Percentiles rank a stretch among this genome's conserved stretches.
phyloP scores from a whole-genome alignment of 2,888 invertebrate species.

The Cerastis leucographa region DNA sequence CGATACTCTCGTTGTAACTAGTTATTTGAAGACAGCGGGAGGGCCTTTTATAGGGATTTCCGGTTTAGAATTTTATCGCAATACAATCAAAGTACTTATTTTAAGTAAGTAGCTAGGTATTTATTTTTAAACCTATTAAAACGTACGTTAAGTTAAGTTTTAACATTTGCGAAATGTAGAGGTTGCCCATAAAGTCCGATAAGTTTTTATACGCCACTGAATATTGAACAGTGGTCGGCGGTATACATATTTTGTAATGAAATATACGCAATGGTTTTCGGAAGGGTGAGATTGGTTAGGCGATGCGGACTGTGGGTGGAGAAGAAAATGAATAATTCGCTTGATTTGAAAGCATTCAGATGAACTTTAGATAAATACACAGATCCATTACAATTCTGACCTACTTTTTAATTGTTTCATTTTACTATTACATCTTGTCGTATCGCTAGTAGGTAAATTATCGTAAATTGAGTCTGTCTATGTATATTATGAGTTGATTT shows the following conservation, averaged over 20 bases:
- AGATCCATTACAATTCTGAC: background rate
- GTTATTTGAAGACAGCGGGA: conserved; percentile 65
- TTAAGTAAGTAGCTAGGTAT: background rate
- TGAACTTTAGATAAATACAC: conserved; percentile 5
- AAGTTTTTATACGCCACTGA: conserved; percentile 83
- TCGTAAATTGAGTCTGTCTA: background rate
- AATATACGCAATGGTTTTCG: conserved; percentile 64
- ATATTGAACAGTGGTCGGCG: conserved; percentile 80
- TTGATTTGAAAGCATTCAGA: conserved; percentile 19
- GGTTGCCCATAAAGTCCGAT: conserved; percentile 80
- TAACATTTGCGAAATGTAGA: conserved; percentile 69
- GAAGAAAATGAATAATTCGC: conserved; percentile 57
- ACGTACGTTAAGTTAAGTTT: background rate
- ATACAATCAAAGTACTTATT: background rate
- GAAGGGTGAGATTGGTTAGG: conserved; percentile 56
- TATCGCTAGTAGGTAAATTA: background rate
- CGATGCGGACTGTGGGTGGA: conserved; percentile 44
- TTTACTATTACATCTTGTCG: background rate
- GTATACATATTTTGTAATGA: conserved; percentile 78
- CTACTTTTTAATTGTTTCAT: conserved; percentile 3
- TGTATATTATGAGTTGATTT: background rate
- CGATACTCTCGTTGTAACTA: conserved; percentile 62
- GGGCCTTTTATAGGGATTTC: conserved; percentile 36
- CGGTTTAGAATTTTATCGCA: conserved; percentile 8
- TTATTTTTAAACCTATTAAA: background rate